Percentiles rank a stretch among this genome's conserved stretches.
Evolutionary conservation across 2,888 invertebrate genomes (phyloP).

Genomic region (Drosophila koepferae): DNA sequence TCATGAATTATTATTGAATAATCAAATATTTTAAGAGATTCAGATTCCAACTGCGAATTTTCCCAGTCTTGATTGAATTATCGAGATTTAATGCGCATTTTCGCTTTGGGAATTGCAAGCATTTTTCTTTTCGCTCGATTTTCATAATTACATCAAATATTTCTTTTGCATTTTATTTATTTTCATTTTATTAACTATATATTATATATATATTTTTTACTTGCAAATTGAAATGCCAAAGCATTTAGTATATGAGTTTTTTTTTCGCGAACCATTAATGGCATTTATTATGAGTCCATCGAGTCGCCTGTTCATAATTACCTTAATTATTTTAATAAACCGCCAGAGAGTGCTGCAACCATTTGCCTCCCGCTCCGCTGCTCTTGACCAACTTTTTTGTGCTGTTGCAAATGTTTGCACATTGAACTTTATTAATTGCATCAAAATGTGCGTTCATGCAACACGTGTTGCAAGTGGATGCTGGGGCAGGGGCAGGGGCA

Average conservation of each 20-base stretch:
- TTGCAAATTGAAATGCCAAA: constrained; percentile 8
- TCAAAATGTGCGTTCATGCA: constrained; percentile 50
- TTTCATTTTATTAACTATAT: too few relatives aligned
- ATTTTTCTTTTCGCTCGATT: neutral
- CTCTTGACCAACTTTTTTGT: constrained; percentile 3
- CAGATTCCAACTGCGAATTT: too few relatives aligned
- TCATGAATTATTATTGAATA: too few relatives aligned
- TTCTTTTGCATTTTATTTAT: too few relatives aligned
- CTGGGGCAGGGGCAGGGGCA: too few relatives aligned
- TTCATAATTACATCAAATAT: constrained; percentile 4
- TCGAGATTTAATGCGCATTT: constrained; percentile 1
- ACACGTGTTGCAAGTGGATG: constrained; percentile 47
- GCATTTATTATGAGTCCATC: constrained; percentile 59
- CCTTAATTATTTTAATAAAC: constrained; percentile 81
- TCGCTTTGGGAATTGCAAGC: neutral
- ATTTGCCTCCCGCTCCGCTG: neutral
- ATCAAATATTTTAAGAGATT: too few relatives aligned
- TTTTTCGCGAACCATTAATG: constrained; percentile 54
- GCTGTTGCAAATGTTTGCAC: constrained; percentile 63
- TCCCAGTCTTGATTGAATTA: too few relatives aligned
- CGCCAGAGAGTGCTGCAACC: constrained; percentile 53
- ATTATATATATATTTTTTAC: neutral
- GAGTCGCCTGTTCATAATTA: constrained; percentile 65
- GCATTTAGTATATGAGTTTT: constrained; percentile 12
- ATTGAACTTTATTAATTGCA: constrained; percentile 74